phyloP scores from a whole-genome alignment of 2,888 invertebrate genomes.

The Trachelus troglodyta region DNA sequence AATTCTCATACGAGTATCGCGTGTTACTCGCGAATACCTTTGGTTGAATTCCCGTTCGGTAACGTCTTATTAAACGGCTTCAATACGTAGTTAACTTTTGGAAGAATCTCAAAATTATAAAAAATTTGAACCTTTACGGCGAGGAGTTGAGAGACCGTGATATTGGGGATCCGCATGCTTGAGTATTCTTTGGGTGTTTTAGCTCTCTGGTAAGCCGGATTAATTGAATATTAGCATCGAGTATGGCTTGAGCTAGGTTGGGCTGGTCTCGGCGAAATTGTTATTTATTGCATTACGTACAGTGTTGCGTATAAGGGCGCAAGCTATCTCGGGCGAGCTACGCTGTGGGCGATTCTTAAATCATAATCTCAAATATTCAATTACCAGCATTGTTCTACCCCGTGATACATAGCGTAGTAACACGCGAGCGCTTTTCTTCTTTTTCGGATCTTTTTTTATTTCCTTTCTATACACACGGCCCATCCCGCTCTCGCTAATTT shows the following conservation, averaged over 20 bases:
- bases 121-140: neutral
- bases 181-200: neutral
- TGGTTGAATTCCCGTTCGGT: neutral
- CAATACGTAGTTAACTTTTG: neutral
- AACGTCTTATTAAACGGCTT: neutral
- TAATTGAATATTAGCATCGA: neutral
- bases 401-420: slow-evolving; percentile 47
- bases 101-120: neutral
- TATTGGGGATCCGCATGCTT: neutral
- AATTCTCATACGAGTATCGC: neutral
- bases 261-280: neutral
- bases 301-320: neutral
- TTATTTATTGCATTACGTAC: slow-evolving; percentile 8
- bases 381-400: slow-evolving; percentile 47
- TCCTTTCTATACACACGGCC: slow-evolving; percentile 19
- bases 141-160: neutral
- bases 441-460: neutral
- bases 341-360: slow-evolving; percentile 47
- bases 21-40: neutral
- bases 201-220: neutral
- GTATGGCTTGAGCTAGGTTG: neutral
- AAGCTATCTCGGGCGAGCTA: neutral
- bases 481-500: slow-evolving; percentile 38
- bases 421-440: slow-evolving; percentile 18
- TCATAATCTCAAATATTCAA: slow-evolving; percentile 54